These are phyloP conservation scores for Galagoides demidoff DNA, from an alignment of 2,797 vertebrate species.

Conservation along the genomic window DNA sequence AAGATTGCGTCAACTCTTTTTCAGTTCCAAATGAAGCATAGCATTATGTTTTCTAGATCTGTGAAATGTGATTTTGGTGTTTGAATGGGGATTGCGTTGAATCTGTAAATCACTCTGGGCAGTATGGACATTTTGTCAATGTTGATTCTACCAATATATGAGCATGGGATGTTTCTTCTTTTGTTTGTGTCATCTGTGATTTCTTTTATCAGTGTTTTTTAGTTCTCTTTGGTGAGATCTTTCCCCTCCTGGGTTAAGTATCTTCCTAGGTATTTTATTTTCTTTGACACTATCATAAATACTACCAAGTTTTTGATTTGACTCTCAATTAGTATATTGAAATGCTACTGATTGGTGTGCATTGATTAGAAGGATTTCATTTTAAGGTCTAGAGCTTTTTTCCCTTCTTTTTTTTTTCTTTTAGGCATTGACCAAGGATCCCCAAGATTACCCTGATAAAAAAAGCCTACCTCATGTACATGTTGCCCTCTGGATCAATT, in stretches of 20 bases:
- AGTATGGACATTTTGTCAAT: background rate
- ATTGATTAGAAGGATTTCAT: background rate
- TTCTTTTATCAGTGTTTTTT: background rate
- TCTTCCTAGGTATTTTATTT: background rate
- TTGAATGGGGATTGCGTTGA: background rate
- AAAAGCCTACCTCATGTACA: conserved; percentile 97
- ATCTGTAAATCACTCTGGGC: background rate
- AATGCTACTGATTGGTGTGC: background rate
- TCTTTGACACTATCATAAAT: background rate
- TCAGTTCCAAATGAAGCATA: background rate
- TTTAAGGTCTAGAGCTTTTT: conserved; percentile 39
- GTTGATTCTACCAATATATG: background rate
- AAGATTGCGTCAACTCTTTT: background rate
- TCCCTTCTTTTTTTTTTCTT: conserved; percentile 58
- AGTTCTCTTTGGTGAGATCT: background rate
- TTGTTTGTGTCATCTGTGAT: background rate
- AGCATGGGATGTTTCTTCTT: background rate
- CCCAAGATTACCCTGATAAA: conserved; percentile 99
- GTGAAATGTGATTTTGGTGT: background rate
- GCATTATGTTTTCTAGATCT: background rate
- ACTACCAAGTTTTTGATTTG: background rate
- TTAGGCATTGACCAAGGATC: conserved; percentile 97
- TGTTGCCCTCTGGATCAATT: conserved; percentile 98
- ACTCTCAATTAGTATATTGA: background rate
- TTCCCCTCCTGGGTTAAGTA: background rate